Conservation (phyloP, 2,113 vertebrate genomes). For the Aptenodytes patagonicus region DNA sequence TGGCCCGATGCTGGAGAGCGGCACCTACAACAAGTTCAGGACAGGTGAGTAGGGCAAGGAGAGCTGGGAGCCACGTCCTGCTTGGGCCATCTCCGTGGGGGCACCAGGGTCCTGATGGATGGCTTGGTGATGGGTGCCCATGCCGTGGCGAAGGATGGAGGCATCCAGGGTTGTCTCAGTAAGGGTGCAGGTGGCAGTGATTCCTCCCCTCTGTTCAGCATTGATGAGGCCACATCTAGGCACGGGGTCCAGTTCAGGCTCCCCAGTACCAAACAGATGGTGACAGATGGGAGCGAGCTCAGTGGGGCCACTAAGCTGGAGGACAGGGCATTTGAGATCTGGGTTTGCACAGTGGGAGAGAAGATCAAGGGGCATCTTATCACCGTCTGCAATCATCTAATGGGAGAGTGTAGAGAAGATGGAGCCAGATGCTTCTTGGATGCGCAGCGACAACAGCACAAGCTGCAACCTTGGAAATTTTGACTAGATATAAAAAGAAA, state of each 20-base stretch:
- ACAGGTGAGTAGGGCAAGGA: slow-evolving; percentile 69
- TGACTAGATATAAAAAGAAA: not conserved
- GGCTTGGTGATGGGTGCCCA: not conserved
- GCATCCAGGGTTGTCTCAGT: not conserved
- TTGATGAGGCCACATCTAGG: not conserved
- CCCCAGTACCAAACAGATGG: not conserved
- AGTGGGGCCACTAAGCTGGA: not conserved
- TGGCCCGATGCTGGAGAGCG: slow-evolving; percentile 65
- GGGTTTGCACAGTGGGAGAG: not conserved
- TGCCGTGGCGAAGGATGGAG: not conserved
- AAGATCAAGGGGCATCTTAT: not conserved
- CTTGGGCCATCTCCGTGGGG: not conserved
- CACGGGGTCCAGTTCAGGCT: not conserved
- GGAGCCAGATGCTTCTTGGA: not conserved
- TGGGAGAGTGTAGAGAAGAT: not conserved
- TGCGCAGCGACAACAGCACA: not conserved
- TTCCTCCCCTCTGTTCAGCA: not conserved
- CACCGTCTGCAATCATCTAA: not conserved
- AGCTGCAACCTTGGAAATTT: not conserved
- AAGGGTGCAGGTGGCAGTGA: not conserved
- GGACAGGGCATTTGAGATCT: not conserved
- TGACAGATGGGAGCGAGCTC: not conserved
- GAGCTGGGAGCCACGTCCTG: not conserved
- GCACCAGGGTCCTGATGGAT: rapidly evolving
- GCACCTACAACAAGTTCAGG: slow-evolving; percentile 84